Evolutionary conservation across 2,113 vertebrate species (phyloP).

Genomic region (Herpailurus yagouaroundi): DNA sequence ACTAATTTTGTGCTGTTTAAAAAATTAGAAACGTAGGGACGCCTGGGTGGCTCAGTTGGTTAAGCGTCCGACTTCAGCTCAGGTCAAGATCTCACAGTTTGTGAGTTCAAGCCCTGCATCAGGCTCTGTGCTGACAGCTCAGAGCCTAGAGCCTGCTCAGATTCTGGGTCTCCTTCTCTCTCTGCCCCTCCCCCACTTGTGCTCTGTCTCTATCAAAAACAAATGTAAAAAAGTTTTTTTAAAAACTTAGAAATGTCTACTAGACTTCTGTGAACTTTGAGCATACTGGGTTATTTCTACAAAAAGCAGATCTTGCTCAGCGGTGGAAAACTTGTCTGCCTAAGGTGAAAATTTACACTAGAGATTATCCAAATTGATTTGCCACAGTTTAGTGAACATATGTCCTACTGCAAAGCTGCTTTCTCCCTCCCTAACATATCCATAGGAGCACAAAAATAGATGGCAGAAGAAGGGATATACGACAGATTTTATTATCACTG

Average conservation of each 20-base stretch:
- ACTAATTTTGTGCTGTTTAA: not conserved
- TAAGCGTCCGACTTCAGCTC: too few relatives aligned
- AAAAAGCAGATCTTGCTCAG: not conserved
- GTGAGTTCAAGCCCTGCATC: too few relatives aligned
- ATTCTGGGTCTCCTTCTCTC: too few relatives aligned
- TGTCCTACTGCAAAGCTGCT: slow-evolving; percentile 29
- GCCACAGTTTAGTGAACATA: slow-evolving; percentile 43
- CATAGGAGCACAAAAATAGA: slow-evolving; percentile 40
- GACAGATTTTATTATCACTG: slow-evolving; percentile 51
- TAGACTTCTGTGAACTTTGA: not conserved
- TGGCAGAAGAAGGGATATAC: not conserved
- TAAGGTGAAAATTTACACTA: slow-evolving; percentile 40
- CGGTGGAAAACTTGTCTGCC: not conserved
- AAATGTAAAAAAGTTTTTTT: too few relatives aligned
- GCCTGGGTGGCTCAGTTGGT: too few relatives aligned
- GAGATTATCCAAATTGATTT: slow-evolving; percentile 40
- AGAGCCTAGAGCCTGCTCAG: too few relatives aligned
- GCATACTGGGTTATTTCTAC: not conserved
- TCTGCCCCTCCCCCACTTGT: too few relatives aligned
- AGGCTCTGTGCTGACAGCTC: too few relatives aligned
- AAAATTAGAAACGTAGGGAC: not conserved
- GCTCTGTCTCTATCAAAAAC: too few relatives aligned
- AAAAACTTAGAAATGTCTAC: not conserved
- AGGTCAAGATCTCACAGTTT: too few relatives aligned
- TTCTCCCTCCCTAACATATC: slow-evolving; percentile 37